A percentile compares a stretch with the other conserved stretches of the same genome.
Evolutionary conservation across 2,797 vertebrate species (phyloP).

Genomic region (Philypnodon macrostomus): DNA sequence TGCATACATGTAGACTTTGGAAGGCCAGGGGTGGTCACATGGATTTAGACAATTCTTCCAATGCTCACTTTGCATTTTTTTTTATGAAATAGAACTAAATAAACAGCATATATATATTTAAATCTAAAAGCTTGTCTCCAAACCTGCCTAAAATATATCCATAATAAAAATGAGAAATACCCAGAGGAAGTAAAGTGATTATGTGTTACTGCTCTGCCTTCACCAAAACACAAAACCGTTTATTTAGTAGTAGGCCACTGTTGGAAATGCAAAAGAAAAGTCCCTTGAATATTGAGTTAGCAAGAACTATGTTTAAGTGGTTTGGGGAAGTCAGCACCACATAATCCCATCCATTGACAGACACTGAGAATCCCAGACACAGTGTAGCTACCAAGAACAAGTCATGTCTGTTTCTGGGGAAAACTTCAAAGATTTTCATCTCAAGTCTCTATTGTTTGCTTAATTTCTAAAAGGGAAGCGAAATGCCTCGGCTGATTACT

Average conservation of each 20-base stretch:
- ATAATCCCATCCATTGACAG: constrained; percentile 35
- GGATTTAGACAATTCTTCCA: too few species aligned
- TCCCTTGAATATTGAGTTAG: constrained; percentile 44
- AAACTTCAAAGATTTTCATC: constrained; percentile 17
- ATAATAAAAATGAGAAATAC: constrained; percentile 17
- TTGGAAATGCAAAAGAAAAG: constrained; percentile 49
- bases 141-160: constrained; percentile 13
- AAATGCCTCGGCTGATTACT: constrained; percentile 34
- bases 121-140: too few species aligned
- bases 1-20: too few species aligned
- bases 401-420: constrained; percentile 29
- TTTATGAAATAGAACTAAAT: too few species aligned
- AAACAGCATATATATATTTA: too few species aligned
- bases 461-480: constrained; percentile 31
- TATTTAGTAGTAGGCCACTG: constrained; percentile 29
- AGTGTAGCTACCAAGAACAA: constrained; percentile 23
- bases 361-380: constrained; percentile 26
- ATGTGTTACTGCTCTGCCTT: constrained; percentile 26
- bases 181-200: constrained; percentile 47
- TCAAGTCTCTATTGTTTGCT: constrained; percentile 35
- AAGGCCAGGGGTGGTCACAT: too few species aligned
- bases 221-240: constrained; percentile 35
- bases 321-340: constrained; percentile 42
- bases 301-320: constrained; percentile 38
- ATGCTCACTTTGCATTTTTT: too few species aligned